Conservation (phyloP, 2,797 vertebrate genomes). For the Taenioides sp. region DNA sequence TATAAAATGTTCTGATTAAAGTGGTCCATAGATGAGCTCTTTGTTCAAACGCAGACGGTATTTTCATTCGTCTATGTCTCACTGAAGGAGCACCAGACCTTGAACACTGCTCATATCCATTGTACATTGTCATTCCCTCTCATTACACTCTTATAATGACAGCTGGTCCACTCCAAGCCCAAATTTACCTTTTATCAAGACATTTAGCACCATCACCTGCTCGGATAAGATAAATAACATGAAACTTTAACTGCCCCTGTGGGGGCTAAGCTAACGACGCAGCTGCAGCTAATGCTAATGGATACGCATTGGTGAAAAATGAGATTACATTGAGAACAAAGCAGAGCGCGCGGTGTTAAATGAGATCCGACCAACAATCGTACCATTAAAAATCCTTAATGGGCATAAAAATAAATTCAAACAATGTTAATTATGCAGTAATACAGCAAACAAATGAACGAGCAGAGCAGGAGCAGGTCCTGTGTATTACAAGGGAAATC, state of each 20-base stretch:
- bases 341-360: constrained; percentile 27
- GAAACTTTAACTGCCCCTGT: constrained; percentile 54
- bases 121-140: constrained; percentile 70
- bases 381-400: constrained; percentile 27
- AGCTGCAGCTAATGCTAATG: constrained; percentile 42
- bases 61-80: constrained; percentile 71
- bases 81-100: constrained; percentile 61
- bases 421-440: constrained; percentile 28
- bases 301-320: constrained; percentile 28
- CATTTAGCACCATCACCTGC: constrained; percentile 54
- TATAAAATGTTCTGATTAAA: constrained; percentile 54
- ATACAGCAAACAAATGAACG: constrained; percentile 6
- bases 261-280: constrained; percentile 28
- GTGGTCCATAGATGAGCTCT: constrained; percentile 63
- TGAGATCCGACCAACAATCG: constrained; percentile 25
- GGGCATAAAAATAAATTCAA: constrained; percentile 23
- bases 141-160: constrained; percentile 74
- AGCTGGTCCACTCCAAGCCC: constrained; percentile 64
- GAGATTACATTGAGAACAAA: constrained; percentile 39
- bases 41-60: constrained; percentile 69
- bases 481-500: constrained; percentile 4
- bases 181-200: constrained; percentile 58
- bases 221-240: constrained; percentile 55
- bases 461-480: background rate
- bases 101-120: constrained; percentile 65